These are phyloP conservation scores for Benitochromis conjunctus DNA, from an alignment of 2,113 vertebrate species.

Conservation along the genomic window DNA sequence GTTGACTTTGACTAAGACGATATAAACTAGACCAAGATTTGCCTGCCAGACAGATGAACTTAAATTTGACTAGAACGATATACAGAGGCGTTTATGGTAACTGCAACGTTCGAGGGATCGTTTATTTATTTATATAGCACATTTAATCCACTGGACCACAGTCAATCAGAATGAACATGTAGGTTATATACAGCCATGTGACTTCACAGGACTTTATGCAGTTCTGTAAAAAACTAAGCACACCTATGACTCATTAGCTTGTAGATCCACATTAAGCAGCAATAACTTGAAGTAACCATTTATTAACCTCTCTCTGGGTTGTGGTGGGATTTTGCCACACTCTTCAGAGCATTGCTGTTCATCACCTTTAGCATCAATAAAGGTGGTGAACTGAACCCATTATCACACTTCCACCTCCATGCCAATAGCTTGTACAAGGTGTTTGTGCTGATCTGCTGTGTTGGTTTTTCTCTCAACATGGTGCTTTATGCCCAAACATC, in stretches of 20 bases:
- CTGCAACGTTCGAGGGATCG: neutral
- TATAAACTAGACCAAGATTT: neutral
- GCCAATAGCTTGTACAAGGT: too few relatives aligned
- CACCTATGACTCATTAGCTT: neutral
- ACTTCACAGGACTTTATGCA: neutral
- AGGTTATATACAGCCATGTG: neutral
- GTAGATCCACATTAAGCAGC: neutral
- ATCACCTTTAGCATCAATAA: neutral
- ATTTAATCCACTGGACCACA: neutral
- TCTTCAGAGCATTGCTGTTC: neutral
- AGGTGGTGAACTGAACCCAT: neutral
- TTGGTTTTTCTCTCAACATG: too few relatives aligned
- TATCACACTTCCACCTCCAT: too few relatives aligned
- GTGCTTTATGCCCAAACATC: too few relatives aligned
- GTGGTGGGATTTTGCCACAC: neutral
- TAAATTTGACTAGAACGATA: neutral
- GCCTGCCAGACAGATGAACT: neutral
- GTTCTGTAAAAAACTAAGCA: neutral
- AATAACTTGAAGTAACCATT: neutral
- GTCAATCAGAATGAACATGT: neutral
- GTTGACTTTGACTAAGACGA: neutral
- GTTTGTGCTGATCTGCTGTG: too few relatives aligned
- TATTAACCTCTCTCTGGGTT: neutral
- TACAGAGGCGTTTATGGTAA: neutral
- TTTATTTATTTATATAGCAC: too few relatives aligned